Percentiles rank a stretch among this genome's conserved stretches.
These are phyloP conservation scores for Xenentodon cancila DNA, from an alignment of 2,797 vertebrate species.

Conservation along the genomic window DNA sequence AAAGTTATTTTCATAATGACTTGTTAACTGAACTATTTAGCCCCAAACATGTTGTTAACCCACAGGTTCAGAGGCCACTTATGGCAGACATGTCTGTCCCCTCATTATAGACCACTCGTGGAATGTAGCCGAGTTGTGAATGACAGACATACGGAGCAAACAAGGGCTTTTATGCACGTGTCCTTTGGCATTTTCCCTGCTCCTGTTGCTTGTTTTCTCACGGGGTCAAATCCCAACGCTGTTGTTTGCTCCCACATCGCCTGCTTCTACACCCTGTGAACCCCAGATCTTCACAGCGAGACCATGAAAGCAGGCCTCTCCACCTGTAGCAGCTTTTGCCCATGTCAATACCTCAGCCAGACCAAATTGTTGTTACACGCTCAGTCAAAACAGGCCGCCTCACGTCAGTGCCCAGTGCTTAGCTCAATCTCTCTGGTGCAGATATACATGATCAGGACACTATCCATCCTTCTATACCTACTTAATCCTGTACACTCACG, in stretches of 20 bases:
- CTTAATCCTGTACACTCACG: no score
- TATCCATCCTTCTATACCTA: no score
- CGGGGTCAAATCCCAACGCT: slow-evolving; percentile 64
- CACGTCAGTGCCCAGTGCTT: no score
- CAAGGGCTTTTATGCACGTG: slow-evolving; percentile 63
- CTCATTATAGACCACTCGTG: slow-evolving; percentile 15
- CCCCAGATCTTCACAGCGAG: slow-evolving; percentile 58
- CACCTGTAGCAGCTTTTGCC: background rate
- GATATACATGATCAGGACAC: no score
- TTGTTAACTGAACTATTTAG: no score
- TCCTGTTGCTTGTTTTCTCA: slow-evolving; percentile 65
- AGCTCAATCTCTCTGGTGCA: no score
- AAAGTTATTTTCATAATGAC: no score
- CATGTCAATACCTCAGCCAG: no score
- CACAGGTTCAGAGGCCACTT: background rate
- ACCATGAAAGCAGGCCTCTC: slow-evolving; percentile 36
- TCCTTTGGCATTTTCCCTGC: slow-evolving; percentile 65
- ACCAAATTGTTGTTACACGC: no score
- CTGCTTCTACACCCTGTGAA: slow-evolving; percentile 71
- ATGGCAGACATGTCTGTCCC: slow-evolving; percentile 6
- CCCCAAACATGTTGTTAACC: background rate
- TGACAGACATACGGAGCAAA: slow-evolving; percentile 60
- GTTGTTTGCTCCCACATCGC: slow-evolving; percentile 37
- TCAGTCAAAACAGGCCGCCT: no score
- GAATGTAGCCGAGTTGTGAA: slow-evolving; percentile 67